Evolutionary conservation across 2,113 vertebrate genomes (phyloP).

Genomic region (Albula glossodonta): DNA sequence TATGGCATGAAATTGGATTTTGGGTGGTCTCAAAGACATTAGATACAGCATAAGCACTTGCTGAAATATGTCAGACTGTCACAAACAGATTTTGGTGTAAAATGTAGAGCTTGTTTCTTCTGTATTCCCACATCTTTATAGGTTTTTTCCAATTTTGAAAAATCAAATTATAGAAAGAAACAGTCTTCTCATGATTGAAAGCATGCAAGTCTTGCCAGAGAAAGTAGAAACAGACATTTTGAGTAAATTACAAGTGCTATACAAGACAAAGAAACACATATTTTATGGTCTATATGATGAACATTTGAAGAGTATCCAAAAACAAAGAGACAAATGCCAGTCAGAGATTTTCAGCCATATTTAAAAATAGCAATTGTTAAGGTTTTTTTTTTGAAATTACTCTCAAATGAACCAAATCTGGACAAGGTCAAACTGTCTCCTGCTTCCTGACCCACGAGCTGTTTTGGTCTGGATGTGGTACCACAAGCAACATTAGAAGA

Average conservation of each 20-base stretch:
- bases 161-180: too few species aligned
- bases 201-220: too few species aligned
- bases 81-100: background rate
- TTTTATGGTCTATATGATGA: too few species aligned
- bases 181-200: background rate
- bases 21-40: constrained; percentile 10
- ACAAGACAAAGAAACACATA: background rate
- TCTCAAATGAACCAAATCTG: background rate
- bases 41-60: background rate
- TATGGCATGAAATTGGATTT: background rate
- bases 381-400: background rate
- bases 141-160: too few species aligned
- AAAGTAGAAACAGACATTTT: background rate
- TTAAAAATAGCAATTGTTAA: background rate
- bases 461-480: constrained; percentile 38
- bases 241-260: background rate
- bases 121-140: too few species aligned
- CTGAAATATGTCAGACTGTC: background rate
- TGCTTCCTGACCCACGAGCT: constrained; percentile 42
- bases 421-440: constrained; percentile 52
- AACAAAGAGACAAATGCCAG: background rate
- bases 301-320: background rate
- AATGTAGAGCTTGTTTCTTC: too few species aligned
- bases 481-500: constrained; percentile 41
- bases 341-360: background rate